These are phyloP conservation scores for Bembecia ichneumoniformis DNA, from an alignment of 2,888 invertebrate genomes.

Conservation along the genomic window DNA sequence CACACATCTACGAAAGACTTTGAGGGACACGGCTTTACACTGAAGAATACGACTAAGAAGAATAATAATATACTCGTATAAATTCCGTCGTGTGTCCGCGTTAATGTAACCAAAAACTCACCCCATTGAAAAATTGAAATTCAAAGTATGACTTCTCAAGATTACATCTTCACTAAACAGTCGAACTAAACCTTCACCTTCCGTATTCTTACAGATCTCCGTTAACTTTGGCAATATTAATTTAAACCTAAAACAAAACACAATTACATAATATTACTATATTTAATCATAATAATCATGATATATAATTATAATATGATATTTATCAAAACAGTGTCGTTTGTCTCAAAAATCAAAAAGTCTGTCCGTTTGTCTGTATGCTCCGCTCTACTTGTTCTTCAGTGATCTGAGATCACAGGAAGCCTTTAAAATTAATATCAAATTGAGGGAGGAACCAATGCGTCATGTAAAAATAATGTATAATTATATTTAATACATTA, in stretches of 20 bases:
- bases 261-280: too few relatives aligned
- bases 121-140: slow-evolving; percentile 16
- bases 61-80: too few relatives aligned
- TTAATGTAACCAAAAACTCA: too few relatives aligned
- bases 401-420: slow-evolving; percentile 16
- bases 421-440: slow-evolving; percentile 17
- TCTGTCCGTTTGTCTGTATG: slow-evolving; percentile 4
- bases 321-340: neutral
- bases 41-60: too few relatives aligned
- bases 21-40: too few relatives aligned
- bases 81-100: too few relatives aligned
- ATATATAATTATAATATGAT: too few relatives aligned
- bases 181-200: slow-evolving; percentile 18
- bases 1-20: too few relatives aligned
- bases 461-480: too few relatives aligned
- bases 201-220: slow-evolving; percentile 15
- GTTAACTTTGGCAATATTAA: slow-evolving; percentile 14
- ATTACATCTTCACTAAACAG: slow-evolving; percentile 25
- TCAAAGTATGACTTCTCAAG: slow-evolving; percentile 10
- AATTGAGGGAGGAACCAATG: slow-evolving; percentile 22
- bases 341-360: too few relatives aligned
- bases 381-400: slow-evolving; percentile 19
- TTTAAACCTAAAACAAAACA: slow-evolving; percentile 16
- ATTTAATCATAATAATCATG: too few relatives aligned
- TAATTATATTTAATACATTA: too few relatives aligned